Evolutionary conservation across 37 sponge, comb jelly and placozoan genomes (phyloP), one percentile per base, ranked within the genome.

Genomic region (Halisarca cf. caerulea): DNA sequence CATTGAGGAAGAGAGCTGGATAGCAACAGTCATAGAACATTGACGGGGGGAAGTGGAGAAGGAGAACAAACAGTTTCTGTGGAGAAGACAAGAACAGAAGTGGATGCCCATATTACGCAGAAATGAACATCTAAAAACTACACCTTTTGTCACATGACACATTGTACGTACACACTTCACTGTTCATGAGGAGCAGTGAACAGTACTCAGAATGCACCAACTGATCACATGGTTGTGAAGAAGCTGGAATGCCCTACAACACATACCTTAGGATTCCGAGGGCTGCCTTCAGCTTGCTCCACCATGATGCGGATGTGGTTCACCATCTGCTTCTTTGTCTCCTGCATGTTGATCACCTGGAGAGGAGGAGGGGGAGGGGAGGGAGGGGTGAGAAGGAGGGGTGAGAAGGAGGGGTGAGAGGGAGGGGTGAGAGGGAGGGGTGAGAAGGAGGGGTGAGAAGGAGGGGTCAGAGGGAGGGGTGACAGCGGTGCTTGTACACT

Each of bases 301-400:
- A 94, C 90, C 95, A 94, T 92, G 45, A 92, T 87, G 1, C 97
- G 78, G 17, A 97, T 53, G 69, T 92, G 95, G 89, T 94, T 97
- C 25, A 97, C 85, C 69, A 94, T 88, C 59, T 89, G 86, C 30
- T 66, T 61, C 23, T 86, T 78, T 28, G 86, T 86, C 40, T 92
- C 91, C 36, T 87, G 80, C 92, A 94, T 94, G 88, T 97, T 93
- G 72, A 87, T 79, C 0, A 81, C 42, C 82, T 81, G 34, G 0
- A 23, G 21, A 47, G 11, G 6, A 11, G 51, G 51, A 47, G 51
- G 11, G 11, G 11, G n/a, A n/a, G n/a, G n/a, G 11, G 51, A 47
- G 51, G 51, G 11, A 14, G 51, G 51, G 6, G 51, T 47, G 51
- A 14, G 51, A 47, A 11, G 51, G 11, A 6, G 11, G 9, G 11